These are phyloP conservation scores for Alauda arvensis DNA, from an alignment of 2,797 vertebrate genomes.

Conservation along the genomic window DNA sequence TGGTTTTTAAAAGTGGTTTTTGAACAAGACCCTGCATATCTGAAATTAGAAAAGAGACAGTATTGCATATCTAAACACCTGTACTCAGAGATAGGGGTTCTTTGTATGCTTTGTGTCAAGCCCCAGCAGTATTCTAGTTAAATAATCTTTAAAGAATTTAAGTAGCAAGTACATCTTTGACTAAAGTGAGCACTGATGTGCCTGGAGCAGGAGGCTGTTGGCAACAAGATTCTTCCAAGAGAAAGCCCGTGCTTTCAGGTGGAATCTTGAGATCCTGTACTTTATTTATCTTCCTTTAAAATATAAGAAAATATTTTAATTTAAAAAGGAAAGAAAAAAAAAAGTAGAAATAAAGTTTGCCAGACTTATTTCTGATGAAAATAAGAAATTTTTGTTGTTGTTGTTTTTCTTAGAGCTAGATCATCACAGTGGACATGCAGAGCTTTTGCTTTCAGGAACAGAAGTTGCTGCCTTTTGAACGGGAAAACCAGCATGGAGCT, in stretches of 20 bases:
- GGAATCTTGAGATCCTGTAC: neutral
- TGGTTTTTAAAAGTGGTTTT: neutral
- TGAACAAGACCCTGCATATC: neutral
- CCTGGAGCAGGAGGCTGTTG: neutral
- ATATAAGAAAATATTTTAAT: neutral
- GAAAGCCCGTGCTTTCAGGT: neutral
- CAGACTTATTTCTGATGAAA: neutral
- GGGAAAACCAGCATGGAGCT: neutral
- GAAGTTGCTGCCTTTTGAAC: neutral
- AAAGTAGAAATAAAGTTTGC: neutral
- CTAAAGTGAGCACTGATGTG: neutral
- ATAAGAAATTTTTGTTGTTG: neutral
- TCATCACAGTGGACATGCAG: neutral
- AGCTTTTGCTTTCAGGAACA: neutral
- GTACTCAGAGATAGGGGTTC: neutral
- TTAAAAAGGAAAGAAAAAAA: neutral
- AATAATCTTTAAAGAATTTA: neutral
- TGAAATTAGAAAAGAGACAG: neutral
- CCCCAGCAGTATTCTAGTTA: neutral
- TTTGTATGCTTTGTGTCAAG: neutral
- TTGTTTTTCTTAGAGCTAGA: neutral
- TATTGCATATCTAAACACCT: neutral
- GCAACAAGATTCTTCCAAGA: neutral
- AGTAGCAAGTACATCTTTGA: neutral
- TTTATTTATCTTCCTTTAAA: constrained; percentile 7